Evolutionary conservation across 2,888 invertebrate genomes (phyloP).

Genomic region (Pelosia muscerda): DNA sequence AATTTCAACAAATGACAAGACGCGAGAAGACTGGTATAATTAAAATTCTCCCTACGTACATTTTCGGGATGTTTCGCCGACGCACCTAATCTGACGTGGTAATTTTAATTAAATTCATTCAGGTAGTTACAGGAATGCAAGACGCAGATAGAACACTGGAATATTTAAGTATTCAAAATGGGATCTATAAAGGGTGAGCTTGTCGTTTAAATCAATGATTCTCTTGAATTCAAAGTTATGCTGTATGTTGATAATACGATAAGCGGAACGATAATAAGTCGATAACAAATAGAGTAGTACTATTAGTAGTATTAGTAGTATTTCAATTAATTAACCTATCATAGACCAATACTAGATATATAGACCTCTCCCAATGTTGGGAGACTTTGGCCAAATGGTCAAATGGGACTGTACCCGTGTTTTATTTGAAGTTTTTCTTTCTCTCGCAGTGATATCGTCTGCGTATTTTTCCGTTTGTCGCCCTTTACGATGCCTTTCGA

Average conservation of each 20-base stretch:
- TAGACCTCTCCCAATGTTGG: no score
- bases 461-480: no score
- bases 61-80: conserved; percentile 33
- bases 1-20: conserved; percentile 20
- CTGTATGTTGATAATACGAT: not conserved
- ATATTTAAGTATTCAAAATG: conserved; percentile 30
- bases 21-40: conserved; percentile 29
- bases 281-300: no score
- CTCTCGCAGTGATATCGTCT: no score
- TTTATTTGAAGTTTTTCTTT: no score
- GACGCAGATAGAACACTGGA: conserved; percentile 33
- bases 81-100: conserved; percentile 30
- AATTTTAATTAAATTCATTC: conserved; percentile 50
- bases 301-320: no score
- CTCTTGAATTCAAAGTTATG: not conserved
- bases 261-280: no score
- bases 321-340: no score
- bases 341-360: no score
- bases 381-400: no score
- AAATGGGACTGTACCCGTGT: no score
- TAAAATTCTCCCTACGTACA: conserved; percentile 39
- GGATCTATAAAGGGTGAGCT: conserved; percentile 25
- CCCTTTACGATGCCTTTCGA: no score
- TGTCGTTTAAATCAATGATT: conserved; percentile 19
- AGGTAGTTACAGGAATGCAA: conserved; percentile 34